Conservation (phyloP, 2,888 invertebrate species). For the Agrilus cyanescens region DNA sequence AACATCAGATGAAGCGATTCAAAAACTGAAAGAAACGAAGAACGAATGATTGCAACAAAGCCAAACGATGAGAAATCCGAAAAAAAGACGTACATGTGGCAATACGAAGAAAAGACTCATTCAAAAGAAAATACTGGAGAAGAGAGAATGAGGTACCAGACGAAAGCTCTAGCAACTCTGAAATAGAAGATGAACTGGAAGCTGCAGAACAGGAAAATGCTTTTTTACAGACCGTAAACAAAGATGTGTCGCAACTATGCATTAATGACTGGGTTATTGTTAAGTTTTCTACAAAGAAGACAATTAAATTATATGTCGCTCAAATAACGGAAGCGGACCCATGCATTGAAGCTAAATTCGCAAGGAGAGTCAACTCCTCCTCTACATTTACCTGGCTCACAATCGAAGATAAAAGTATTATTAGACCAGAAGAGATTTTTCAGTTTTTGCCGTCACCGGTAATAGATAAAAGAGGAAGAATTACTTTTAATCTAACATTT, state of each 20-base stretch:
- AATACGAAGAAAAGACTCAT: not conserved
- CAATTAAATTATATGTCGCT: not conserved
- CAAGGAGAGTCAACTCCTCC: not conserved
- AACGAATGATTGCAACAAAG: not conserved
- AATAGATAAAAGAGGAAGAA: too few species aligned
- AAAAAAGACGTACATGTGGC: not conserved
- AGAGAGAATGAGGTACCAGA: conserved; percentile 2
- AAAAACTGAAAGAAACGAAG: not conserved
- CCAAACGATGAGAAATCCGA: not conserved
- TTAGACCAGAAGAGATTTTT: too few species aligned
- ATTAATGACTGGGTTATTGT: not conserved
- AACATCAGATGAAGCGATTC: conserved; percentile 1
- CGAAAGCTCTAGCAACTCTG: not conserved
- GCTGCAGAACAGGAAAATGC: conserved; percentile 3
- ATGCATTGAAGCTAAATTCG: conserved; percentile 1
- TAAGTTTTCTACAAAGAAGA: not conserved
- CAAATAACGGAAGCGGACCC: not conserved
- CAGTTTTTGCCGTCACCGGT: too few species aligned
- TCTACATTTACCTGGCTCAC: conserved; percentile 3
- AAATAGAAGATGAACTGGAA: conserved; percentile 3
- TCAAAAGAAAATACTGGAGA: conserved; percentile 3
- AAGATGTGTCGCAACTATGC: not conserved
- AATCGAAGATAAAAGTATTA: not conserved
- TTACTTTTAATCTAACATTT: too few species aligned
- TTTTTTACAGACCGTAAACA: conserved; percentile 1